Evolutionary conservation across 2,888 invertebrate genomes (phyloP).

Genomic region (Piscicola geometra): DNA sequence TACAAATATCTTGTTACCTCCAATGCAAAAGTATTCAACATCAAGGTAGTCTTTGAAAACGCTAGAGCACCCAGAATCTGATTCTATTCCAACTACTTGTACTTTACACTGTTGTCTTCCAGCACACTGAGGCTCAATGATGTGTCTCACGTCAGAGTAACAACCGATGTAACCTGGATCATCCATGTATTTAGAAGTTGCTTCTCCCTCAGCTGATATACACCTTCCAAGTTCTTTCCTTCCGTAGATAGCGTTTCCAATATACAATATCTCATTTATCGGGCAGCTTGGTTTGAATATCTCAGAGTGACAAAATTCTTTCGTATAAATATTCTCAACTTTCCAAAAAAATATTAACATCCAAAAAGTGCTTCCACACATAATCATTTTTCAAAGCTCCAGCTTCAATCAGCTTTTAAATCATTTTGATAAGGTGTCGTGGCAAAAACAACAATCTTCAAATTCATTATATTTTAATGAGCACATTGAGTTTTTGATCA

Average conservation of each 20-base stretch:
- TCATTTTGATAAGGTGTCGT: too few relatives aligned
- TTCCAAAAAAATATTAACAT: too few relatives aligned
- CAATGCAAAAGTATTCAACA: constrained; percentile 3
- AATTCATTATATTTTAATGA: too few relatives aligned
- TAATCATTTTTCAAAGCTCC: too few relatives aligned
- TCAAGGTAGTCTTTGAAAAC: constrained; percentile 4
- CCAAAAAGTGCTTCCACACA: too few relatives aligned
- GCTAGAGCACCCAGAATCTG: not conserved
- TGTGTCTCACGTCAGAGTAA: constrained; percentile 21
- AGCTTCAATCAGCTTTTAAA: too few relatives aligned
- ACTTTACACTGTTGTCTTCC: not conserved
- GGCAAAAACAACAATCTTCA: too few relatives aligned
- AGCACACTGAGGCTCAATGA: constrained; percentile 22
- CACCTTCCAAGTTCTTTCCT: not conserved
- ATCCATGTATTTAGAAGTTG: not conserved
- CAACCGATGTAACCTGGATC: constrained; percentile 20
- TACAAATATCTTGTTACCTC: too few relatives aligned
- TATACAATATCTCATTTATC: not conserved
- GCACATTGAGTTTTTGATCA: too few relatives aligned
- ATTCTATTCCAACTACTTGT: not conserved
- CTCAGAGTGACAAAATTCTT: constrained; percentile 25
- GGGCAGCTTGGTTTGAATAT: constrained; percentile 17
- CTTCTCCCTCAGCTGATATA: not conserved
- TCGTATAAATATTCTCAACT: not conserved
- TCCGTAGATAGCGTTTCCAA: constrained; percentile 7